These are phyloP conservation scores for Sebastes hubbsi DNA, from an alignment of 2,797 vertebrate genomes.

Conservation along the genomic window DNA sequence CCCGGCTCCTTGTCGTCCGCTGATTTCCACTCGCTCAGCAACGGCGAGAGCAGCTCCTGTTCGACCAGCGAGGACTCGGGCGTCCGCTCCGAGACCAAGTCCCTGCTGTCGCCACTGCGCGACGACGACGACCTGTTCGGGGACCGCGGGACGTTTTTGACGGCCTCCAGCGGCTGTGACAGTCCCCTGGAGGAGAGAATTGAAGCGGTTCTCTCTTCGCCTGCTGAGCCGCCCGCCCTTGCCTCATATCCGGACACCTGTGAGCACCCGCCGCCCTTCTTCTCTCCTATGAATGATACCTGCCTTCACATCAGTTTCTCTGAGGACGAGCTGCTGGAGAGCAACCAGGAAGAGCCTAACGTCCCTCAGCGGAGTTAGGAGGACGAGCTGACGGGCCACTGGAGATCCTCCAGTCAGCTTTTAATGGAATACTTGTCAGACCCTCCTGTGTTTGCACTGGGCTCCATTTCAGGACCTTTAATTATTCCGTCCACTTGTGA, in stretches of 20 bases:
- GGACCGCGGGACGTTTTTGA: conserved; percentile 69
- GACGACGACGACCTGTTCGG: conserved; percentile 79
- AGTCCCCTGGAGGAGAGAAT: conserved; percentile 70
- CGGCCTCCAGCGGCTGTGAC: conserved; percentile 74
- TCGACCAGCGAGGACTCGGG: conserved; percentile 84
- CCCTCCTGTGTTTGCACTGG: conserved; percentile 47
- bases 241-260: conserved; percentile 30
- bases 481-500: conserved; percentile 50
- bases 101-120: conserved; percentile 55
- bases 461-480: conserved; percentile 49
- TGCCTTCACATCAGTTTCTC: conserved; percentile 91
- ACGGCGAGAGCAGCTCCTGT: conserved; percentile 77
- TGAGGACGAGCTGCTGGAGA: conserved; percentile 85
- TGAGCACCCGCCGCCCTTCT: conserved; percentile 69
- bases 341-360: conserved; percentile 62
- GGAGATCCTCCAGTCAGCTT: conserved; percentile 45
- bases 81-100: conserved; percentile 79
- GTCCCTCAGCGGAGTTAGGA: conserved; percentile 69
- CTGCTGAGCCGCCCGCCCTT: conserved; percentile 14
- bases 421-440: conserved; percentile 53
- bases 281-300: conserved; percentile 80
- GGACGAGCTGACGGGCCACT: neutral
- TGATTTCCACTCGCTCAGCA: conserved; percentile 79
- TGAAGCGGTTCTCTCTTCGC: neutral
- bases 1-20: conserved; percentile 79